Conservation (phyloP, 2,888 invertebrate genomes). For the Trichopria drosophilae region DNA sequence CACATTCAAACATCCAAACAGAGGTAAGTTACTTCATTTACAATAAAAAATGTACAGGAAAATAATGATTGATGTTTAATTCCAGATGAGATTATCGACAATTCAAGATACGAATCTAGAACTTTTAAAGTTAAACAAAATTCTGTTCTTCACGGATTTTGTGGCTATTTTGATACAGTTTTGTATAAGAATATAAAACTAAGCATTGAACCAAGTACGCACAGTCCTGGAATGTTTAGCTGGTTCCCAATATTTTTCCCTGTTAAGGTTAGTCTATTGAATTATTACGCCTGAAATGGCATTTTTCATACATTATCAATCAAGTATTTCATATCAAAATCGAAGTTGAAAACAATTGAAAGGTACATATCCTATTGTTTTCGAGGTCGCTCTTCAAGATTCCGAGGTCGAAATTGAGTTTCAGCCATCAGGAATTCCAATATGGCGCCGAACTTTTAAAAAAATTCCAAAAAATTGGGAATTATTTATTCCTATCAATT, state of each 20-base stretch:
- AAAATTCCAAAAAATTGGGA: no score
- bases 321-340: no score
- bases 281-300: constrained; percentile 1
- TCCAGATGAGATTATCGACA: constrained; percentile 63
- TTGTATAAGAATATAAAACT: constrained; percentile 83
- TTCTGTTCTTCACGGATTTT: constrained; percentile 89
- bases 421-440: no score
- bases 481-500: no score
- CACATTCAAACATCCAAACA: constrained; percentile 89
- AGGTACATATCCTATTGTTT: no score
- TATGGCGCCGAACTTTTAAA: no score
- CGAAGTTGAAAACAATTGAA: no score
- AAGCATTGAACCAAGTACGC: constrained; percentile 87
- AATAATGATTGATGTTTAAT: constrained; percentile 27
- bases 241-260: constrained; percentile 99
- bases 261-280: constrained; percentile 66
- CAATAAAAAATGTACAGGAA: neutral
- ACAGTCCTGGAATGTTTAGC: constrained; percentile 91
- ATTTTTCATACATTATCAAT: constrained; percentile 8
- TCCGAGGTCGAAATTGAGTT: no score
- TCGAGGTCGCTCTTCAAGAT: no score
- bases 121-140: constrained; percentile 74
- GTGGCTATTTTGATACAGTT: constrained; percentile 90
- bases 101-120: constrained; percentile 71
- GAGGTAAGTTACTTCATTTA: constrained; percentile 55